Base-by-base conservation (phyloP, 2,797 vertebrate genomes). In the Artibeus jamaicensis region DNA sequence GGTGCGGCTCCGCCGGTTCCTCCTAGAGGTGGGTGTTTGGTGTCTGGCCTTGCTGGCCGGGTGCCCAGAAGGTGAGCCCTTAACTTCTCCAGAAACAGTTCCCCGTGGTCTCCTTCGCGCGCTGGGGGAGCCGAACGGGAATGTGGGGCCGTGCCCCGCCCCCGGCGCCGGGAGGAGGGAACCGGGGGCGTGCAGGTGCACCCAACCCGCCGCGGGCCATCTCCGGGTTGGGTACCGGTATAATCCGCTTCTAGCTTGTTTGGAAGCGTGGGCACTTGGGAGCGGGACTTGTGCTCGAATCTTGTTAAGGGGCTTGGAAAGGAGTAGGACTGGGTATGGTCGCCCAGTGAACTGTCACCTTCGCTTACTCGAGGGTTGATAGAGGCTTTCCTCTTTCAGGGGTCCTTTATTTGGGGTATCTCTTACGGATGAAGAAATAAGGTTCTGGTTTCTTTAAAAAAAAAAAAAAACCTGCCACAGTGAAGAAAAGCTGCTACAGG, bases 241-340 rank as follows among this genome's bases (percentile, higher is more conserved):
- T 97, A 97, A 98, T 97, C 97, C 97, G 97, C 97, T 96, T 98
- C 97, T 68, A 97, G 97, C 97, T 95, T 97, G 97, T 97, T 97
- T 95, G 86, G 73, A 85, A 90, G 97, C 97, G 95, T 97, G 97
- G 97, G 97, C 97, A 89, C 95, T 92, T 86, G 96, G 95, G 96
- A 97, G 53, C 92, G 39, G 83, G 97, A 96, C 97, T 97, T 91
- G 10, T 57, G 86, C 59, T 78, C 9, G 71, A 55, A 85, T 95
- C 92, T 87, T 53, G 57, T 32, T 14, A 34, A 3, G 86, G 78
- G 86, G 82, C 37, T 95, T 57, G 82, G 79, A 42, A 74, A 89
- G 87, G 71, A 86, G 83, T 4, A 34, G n/a, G 67, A n/a, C 57
- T 12, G 68, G 67, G 44, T 73, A 70, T 91, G 68, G 53, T 55